Percentiles rank a stretch among this genome's conserved stretches.
Conservation (phyloP, 2,113 vertebrate species). For the Haemorhous mexicanus region DNA sequence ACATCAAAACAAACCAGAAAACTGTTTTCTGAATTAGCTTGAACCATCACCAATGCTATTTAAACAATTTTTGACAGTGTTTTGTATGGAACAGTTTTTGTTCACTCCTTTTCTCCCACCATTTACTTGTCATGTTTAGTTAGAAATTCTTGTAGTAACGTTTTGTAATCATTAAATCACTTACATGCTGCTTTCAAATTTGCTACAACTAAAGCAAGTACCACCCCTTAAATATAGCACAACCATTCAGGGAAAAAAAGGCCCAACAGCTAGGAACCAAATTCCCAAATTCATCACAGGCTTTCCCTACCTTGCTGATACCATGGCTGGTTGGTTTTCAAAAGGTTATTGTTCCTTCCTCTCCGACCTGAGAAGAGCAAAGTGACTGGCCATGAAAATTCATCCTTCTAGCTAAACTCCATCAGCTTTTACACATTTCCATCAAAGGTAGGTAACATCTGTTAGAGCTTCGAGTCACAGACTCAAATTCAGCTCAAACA, state of each 20-base stretch:
- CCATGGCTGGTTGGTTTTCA: neutral
- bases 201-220: neutral
- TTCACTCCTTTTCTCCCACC: neutral
- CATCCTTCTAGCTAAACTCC: neutral
- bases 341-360: neutral
- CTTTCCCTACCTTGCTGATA: neutral
- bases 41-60: neutral
- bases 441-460: neutral
- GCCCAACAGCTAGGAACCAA: neutral
- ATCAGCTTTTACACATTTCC: neutral
- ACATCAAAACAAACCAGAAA: constrained; percentile 27
- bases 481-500: neutral
- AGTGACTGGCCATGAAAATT: neutral
- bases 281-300: neutral
- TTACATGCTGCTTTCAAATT: neutral
- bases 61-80: neutral
- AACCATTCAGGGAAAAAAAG: neutral
- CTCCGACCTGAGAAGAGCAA: neutral
- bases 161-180: neutral
- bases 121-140: constrained; percentile 1
- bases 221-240: neutral
- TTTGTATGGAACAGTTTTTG: neutral
- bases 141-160: neutral
- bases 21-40: neutral
- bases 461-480: neutral